phyloP scores from a whole-genome alignment of 2,888 invertebrate species.

The Homarus gammarus region DNA sequence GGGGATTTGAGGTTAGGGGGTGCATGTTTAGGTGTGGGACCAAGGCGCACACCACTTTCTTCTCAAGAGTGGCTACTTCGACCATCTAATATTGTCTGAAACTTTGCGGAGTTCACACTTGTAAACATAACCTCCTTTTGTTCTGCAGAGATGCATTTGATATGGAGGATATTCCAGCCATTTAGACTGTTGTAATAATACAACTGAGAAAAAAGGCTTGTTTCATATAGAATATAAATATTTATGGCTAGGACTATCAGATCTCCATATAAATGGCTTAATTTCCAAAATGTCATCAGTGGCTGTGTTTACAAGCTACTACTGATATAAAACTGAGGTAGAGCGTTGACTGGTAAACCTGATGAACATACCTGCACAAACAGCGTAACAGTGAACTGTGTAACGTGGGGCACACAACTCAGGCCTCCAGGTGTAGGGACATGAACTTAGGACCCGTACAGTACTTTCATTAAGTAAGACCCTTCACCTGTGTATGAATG shows the following conservation, averaged over 20 bases:
- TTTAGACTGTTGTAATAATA: constrained; percentile 20
- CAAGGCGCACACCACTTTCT: constrained; percentile 59
- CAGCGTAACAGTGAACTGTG: constrained; percentile 70
- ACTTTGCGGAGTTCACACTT: constrained; percentile 67
- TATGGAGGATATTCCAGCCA: constrained; percentile 61
- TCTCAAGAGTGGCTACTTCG: constrained; percentile 63
- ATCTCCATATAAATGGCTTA: constrained; percentile 62
- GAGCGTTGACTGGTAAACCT: constrained; percentile 73
- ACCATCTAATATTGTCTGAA: constrained; percentile 63
- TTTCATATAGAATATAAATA: constrained; percentile 48
- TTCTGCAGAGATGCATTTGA: constrained; percentile 33
- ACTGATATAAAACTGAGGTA: constrained; percentile 74
- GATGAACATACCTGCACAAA: constrained; percentile 71
- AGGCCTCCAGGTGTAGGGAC: constrained; percentile 67
- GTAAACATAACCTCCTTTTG: constrained; percentile 66
- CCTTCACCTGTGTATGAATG: constrained; percentile 62
- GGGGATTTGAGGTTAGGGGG: constrained; percentile 24
- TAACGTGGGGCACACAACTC: constrained; percentile 64
- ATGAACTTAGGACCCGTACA: constrained; percentile 69
- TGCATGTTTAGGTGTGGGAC: constrained; percentile 56
- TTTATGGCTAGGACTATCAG: constrained; percentile 53
- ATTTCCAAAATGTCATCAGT: constrained; percentile 58
- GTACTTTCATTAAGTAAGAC: constrained; percentile 67
- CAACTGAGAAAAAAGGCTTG: constrained; percentile 44
- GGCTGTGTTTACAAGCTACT: constrained; percentile 73